These are phyloP conservation scores for Macropis europaea DNA, from an alignment of 2,888 invertebrate genomes.

Conservation along the genomic window DNA sequence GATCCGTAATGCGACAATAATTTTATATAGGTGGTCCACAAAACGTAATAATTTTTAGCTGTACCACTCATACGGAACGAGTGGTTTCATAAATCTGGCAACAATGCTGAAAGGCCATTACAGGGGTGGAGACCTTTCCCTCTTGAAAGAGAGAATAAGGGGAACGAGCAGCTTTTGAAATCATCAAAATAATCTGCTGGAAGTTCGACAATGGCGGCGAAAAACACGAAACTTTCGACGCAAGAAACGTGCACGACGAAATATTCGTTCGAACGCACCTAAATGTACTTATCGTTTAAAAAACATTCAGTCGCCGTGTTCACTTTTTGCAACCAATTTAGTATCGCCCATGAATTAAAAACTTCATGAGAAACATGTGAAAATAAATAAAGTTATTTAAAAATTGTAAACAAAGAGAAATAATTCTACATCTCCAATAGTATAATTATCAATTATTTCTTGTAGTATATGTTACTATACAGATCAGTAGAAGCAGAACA, in stretches of 20 bases:
- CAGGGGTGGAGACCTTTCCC: slow-evolving; percentile 63
- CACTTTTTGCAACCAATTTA: background rate
- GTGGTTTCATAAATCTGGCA: slow-evolving; percentile 61
- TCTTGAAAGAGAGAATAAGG: slow-evolving; percentile 57
- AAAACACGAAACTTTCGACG: background rate
- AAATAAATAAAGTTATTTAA: too few relatives aligned
- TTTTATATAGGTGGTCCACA: background rate
- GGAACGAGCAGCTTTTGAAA: slow-evolving; percentile 45
- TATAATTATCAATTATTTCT: too few relatives aligned
- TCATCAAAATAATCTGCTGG: slow-evolving; percentile 35
- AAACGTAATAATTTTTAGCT: background rate
- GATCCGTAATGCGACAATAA: background rate
- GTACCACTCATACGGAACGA: slow-evolving; percentile 3
- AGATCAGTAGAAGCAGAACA: background rate
- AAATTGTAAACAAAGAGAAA: too few relatives aligned
- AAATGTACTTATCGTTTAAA: background rate
- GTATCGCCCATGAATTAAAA: too few relatives aligned
- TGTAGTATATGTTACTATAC: background rate
- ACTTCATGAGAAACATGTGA: too few relatives aligned
- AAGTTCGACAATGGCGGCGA: slow-evolving; percentile 16
- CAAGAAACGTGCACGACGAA: background rate
- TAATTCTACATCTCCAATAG: too few relatives aligned
- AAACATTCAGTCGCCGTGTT: background rate
- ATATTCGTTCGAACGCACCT: background rate
- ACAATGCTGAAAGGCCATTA: slow-evolving; percentile 65